Percentiles rank a stretch among this genome's conserved stretches.
phyloP scores from a whole-genome alignment of 2,797 vertebrate genomes.

The Enteromius treurensis region DNA sequence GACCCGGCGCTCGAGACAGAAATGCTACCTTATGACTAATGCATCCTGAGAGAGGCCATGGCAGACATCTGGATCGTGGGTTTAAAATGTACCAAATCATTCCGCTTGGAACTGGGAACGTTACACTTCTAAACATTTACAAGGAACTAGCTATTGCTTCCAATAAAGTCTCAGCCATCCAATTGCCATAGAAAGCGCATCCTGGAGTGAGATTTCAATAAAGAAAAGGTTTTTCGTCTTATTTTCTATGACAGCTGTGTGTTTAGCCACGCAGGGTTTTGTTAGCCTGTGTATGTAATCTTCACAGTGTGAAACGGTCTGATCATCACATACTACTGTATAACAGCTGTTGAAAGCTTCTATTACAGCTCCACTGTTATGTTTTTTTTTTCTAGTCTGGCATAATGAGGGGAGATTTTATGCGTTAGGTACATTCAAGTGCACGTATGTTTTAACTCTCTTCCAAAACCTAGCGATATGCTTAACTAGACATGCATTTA shows the following conservation, averaged over 20 bases:
- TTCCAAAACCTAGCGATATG: neutral
- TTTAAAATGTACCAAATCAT: constrained; percentile 37
- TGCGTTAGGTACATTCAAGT: constrained; percentile 13
- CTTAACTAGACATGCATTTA: constrained; percentile 16
- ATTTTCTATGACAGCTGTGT: constrained; percentile 37
- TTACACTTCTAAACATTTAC: constrained; percentile 30
- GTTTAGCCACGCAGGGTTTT: constrained; percentile 41
- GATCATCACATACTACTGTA: constrained; percentile 38
- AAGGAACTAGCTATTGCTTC: constrained; percentile 44
- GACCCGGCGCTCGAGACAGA: constrained; percentile 14
- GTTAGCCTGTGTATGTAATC: constrained; percentile 52
- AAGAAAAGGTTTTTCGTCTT: constrained; percentile 35
- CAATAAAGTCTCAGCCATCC: constrained; percentile 23
- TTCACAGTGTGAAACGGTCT: constrained; percentile 51
- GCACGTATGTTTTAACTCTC: neutral
- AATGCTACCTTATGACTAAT: constrained; percentile 45
- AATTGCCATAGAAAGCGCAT: constrained; percentile 25
- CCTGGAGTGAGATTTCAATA: constrained; percentile 37
- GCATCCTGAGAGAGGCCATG: constrained; percentile 24
- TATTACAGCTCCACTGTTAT: neutral
- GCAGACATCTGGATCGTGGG: constrained; percentile 41
- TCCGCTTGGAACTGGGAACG: constrained; percentile 23
- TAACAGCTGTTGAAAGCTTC: constrained; percentile 36
- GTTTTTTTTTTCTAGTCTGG: neutral
- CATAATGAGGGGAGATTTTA: constrained; percentile 12